Base-by-base conservation (phyloP, 1,140 invertebrate genomes). In the Cephus cinctus region DNA sequence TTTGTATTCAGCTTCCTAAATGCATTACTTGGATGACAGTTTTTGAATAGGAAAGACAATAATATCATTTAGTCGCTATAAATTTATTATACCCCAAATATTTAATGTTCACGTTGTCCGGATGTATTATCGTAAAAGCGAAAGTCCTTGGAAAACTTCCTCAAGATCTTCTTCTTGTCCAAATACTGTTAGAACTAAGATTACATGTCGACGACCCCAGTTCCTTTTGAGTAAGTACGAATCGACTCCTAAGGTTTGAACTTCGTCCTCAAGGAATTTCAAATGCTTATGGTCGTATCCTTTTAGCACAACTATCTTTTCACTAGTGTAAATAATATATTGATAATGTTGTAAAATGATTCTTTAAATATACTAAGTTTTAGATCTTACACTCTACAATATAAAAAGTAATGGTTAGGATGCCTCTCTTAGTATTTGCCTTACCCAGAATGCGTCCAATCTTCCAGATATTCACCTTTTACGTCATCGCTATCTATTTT, bases 231-330 rank as follows among this genome's bases (percentile, higher is more conserved):
- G 20, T 0, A 22, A 19, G 5, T 61, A 16, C 0, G 25, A 48
- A 5, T 44, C 59, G 8, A 63, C 14, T 1, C 57, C 52, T 1
- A 15, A 2, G 36, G 40, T 58, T 21, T 52, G 35, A 5, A 56
- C 5, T 36, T 71, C 58, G 0, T 49, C 11, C 0, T 60, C 20
- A 0, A 71, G 51, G 34, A 60, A 65, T 22, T 48, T 54, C 22
- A 71, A 39, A 50, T 69, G 68, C 2, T 54, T 60, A 22, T 68
- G 63, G 56, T 65, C 38, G 4, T 50, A 57, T 27, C 63, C 68
- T 19, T 43, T 48, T 2, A 69, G 35, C n/a, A 71, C 31, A 2
- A 59, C 19, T 39, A 71, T 54, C 21, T 43, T 56, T 36, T 58
- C 49, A 5, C 68, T 69, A 15, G 34, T 15, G 14, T 36, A 18